A percentile compares a stretch with the other conserved stretches of the same genome.
phyloP scores from a whole-genome alignment of 2,797 vertebrate genomes.

The Chaunax sp. region DNA sequence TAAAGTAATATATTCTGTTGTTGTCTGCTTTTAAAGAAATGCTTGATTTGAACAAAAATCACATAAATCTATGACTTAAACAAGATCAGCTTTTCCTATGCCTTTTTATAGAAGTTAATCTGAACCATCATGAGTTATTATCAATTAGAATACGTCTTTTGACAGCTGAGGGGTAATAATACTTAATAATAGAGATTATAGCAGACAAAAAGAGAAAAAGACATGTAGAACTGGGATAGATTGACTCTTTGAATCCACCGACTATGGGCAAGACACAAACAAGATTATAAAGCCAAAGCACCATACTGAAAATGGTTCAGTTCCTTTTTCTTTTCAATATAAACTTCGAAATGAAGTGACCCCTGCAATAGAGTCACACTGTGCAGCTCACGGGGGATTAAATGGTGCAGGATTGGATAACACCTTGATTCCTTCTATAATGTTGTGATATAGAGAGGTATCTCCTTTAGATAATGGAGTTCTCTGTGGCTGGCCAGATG shows the following conservation, averaged over 20 bases:
- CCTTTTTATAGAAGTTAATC: background rate
- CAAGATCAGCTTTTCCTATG: too few relatives aligned
- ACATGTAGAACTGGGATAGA: background rate
- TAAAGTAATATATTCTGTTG: constrained; percentile 4
- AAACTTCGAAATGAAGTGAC: constrained; percentile 30
- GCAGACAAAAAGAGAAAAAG: background rate
- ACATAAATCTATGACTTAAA: too few relatives aligned
- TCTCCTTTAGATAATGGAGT: constrained; percentile 34
- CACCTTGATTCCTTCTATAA: constrained; percentile 13
- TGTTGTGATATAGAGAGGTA: constrained; percentile 1
- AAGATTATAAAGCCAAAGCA: constrained; percentile 22
- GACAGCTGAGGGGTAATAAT: background rate
- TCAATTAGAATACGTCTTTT: background rate
- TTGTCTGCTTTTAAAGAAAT: background rate
- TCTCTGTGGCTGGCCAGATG: constrained; percentile 47
- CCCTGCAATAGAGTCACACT: constrained; percentile 15
- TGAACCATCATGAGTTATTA: background rate
- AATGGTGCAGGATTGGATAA: constrained; percentile 19
- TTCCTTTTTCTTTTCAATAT: constrained; percentile 26
- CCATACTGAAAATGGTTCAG: background rate
- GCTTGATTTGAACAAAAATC: background rate
- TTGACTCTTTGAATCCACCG: constrained; percentile 8
- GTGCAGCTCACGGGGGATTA: constrained; percentile 18
- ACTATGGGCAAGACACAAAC: constrained; percentile 11
- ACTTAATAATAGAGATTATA: constrained; percentile 1